Evolutionary conservation across 2,797 vertebrate genomes (phyloP).

Genomic region (Bufotes viridis): DNA sequence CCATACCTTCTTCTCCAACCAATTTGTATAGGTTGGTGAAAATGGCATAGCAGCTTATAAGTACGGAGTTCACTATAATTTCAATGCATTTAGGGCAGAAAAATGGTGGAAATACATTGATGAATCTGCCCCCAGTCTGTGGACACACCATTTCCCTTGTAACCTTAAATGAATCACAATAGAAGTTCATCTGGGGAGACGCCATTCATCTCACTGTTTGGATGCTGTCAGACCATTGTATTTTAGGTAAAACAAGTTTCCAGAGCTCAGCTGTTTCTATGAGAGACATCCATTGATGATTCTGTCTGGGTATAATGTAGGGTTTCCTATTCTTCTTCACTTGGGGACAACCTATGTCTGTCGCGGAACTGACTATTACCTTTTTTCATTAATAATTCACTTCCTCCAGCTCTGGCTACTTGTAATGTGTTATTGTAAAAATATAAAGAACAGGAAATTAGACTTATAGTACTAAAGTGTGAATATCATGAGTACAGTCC

Average conservation of each 20-base stretch:
- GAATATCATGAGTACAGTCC: background rate
- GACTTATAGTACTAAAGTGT: background rate
- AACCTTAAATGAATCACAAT: constrained; percentile 21
- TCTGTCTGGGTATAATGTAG: background rate
- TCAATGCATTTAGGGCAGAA: background rate
- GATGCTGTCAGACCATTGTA: constrained; percentile 20
- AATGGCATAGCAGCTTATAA: background rate
- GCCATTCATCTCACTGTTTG: constrained; percentile 1
- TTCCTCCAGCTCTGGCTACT: background rate
- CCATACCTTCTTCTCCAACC: background rate
- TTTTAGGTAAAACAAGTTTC: background rate
- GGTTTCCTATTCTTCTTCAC: constrained; percentile 3
- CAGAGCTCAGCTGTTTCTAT: background rate
- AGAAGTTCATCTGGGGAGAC: constrained; percentile 28
- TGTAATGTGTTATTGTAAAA: constrained; percentile 15
- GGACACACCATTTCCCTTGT: background rate
- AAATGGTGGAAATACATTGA: background rate
- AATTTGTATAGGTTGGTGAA: background rate
- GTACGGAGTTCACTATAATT: background rate
- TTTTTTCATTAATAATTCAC: constrained; percentile 15
- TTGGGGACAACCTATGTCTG: background rate
- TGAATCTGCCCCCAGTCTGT: background rate
- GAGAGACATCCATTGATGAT: background rate
- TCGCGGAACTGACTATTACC: background rate
- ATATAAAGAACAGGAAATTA: background rate